Evolutionary conservation across 1,140 invertebrate species (phyloP), one percentile per base, ranked within the genome.

Genomic region (Anastrepha ludens): DNA sequence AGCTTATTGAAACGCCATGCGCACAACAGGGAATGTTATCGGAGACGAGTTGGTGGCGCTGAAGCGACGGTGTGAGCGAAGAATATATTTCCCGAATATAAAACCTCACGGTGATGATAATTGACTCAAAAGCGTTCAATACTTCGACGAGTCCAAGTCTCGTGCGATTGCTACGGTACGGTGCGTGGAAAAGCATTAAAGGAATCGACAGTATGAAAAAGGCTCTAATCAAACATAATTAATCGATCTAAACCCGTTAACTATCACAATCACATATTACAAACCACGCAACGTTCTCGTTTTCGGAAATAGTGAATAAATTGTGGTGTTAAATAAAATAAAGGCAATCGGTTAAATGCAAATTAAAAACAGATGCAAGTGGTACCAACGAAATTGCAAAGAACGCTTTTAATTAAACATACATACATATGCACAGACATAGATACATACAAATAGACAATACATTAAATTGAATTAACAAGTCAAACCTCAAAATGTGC

Each of bases 401-500:
- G 9, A 81, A 81, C 74, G 17, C 11, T 62, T 55, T 13, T 55
- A 81, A 29, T 20, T 13, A 55, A 3, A 70, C 15, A 15, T 13
- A 15, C 41, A 39, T 39, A 55, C 47, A 20, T 81, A 50, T 81
- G 47, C 44, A 81, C 9, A 29, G 20, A 50, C 44, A 20, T 1
- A 81, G 2, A 5, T n/a, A 55, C 44, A 81, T 74, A 74, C 41
- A 55, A 13, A 47, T n/a, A 17, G 44, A 5, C 44, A 41, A 15
- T 6, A 11, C 2, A 81, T 47, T 3, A 47, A 81, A 58, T 9
- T 6, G 41, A 15, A 15, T 55, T 55, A 81, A 47, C 20, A 78
- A 81, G 78, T 29, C 64, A 87, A 86, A 85, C 88, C 20, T 39
- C 86, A 90, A 92, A 92, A 93, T 92, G 92, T 93, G 91, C 89